Conservation (phyloP, 2,888 invertebrate genomes). For the Lasius fuliginosus region DNA sequence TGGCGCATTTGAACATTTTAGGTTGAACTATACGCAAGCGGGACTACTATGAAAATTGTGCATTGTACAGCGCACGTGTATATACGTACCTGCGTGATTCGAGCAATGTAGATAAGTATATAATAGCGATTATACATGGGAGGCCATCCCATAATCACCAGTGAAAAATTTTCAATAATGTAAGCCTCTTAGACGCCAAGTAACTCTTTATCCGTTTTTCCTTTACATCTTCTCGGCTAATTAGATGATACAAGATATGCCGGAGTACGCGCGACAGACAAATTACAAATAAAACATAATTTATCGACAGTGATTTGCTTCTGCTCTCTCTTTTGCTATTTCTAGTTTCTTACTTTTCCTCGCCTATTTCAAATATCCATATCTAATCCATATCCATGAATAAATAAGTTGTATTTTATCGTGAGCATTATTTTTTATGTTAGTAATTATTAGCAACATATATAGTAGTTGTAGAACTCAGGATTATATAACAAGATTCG, state of each 20-base stretch:
- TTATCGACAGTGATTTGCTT: constrained; percentile 62
- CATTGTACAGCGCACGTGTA: constrained; percentile 70
- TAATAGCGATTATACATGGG: constrained; percentile 65
- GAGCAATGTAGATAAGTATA: constrained; percentile 77
- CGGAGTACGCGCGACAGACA: constrained; percentile 61
- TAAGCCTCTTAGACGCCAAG: constrained; percentile 58
- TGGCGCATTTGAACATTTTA: constrained; percentile 49
- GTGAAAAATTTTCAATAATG: constrained; percentile 57
- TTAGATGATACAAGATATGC: constrained; percentile 61
- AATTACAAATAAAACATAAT: constrained; percentile 73
- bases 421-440: neutral
- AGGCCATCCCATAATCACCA: constrained; percentile 38
- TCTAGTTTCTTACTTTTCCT: neutral
- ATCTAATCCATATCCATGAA: neutral
- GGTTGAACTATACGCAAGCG: constrained; percentile 53
- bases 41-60: constrained; percentile 52
- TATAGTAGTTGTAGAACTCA: constrained; percentile 1
- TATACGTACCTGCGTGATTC: constrained; percentile 71
- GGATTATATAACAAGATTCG: constrained; percentile 59
- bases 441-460: constrained; percentile 19
- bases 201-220: constrained; percentile 59
- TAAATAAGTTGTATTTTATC: neutral
- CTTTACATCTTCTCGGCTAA: constrained; percentile 67
- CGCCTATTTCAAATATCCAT: neutral
- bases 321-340: neutral